phyloP scores from a whole-genome alignment of 2,888 invertebrate species.

The Leuctra nigra region DNA sequence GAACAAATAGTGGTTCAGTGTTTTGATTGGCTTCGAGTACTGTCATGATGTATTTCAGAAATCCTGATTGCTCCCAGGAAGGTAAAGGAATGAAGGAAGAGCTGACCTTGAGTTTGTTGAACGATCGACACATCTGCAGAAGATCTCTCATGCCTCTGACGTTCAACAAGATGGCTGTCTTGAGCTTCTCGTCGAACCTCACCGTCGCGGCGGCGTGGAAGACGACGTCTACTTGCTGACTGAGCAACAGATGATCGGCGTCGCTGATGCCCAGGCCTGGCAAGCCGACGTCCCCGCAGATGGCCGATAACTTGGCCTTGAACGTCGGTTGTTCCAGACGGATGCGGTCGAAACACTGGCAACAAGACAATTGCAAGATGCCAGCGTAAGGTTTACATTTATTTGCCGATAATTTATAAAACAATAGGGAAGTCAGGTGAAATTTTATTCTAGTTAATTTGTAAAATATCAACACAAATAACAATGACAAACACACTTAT shows the following conservation, averaged over 20 bases:
- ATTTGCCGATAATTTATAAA: too few relatives aligned
- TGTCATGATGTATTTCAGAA: too few relatives aligned
- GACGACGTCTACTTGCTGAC: neutral
- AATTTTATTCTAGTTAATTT: too few relatives aligned
- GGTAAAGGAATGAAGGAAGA: too few relatives aligned
- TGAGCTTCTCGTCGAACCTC: slow-evolving; percentile 10
- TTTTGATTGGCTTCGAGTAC: too few relatives aligned
- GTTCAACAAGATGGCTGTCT: neutral
- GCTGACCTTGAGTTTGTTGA: neutral
- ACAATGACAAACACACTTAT: too few relatives aligned
- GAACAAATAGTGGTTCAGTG: too few relatives aligned
- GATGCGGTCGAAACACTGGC: neutral
- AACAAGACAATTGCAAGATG: too few relatives aligned
- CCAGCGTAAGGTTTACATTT: too few relatives aligned
- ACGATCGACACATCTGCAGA: neutral
- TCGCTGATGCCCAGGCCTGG: neutral
- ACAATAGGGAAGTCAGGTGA: too few relatives aligned
- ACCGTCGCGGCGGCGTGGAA: slow-evolving; percentile 7
- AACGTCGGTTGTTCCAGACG: neutral
- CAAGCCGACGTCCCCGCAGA: neutral
- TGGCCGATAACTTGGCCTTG: neutral
- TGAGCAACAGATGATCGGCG: neutral
- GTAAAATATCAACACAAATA: too few relatives aligned
- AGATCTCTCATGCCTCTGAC: slow-evolving; percentile 1
- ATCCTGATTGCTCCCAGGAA: too few relatives aligned